Evolutionary conservation across 2,888 invertebrate genomes (phyloP).

Genomic region (Ophioninae sp.): DNA sequence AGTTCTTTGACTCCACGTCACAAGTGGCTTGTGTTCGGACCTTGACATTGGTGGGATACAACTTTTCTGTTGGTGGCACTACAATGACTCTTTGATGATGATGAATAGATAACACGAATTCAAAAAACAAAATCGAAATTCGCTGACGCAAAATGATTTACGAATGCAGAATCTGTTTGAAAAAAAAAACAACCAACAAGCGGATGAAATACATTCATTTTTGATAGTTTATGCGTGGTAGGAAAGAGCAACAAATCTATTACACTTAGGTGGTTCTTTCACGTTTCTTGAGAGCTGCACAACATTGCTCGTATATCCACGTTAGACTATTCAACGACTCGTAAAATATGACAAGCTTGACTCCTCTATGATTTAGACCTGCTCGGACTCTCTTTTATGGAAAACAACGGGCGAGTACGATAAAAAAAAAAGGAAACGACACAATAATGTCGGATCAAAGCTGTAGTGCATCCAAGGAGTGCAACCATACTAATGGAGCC

Average conservation of each 20-base stretch:
- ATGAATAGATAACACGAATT: neutral
- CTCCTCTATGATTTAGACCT: conserved; percentile 48
- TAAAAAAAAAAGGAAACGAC: conserved; percentile 64
- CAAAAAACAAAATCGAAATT: neutral
- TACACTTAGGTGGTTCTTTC: conserved; percentile 11
- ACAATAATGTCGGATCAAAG: conserved; percentile 46
- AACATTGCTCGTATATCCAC: conserved; percentile 49
- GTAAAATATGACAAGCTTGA: conserved; percentile 54
- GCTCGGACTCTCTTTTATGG: conserved; percentile 47
- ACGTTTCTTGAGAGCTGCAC: conserved; percentile 34
- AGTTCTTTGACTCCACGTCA: conserved; percentile 43
- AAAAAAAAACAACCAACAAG: neutral
- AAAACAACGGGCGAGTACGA: conserved; percentile 57
- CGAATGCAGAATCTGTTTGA: neutral
- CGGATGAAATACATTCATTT: conserved; percentile 13
- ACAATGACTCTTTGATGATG: neutral
- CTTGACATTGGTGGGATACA: neutral
- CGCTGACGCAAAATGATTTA: neutral
- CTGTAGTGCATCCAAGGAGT: conserved; percentile 61
- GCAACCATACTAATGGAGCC: conserved; percentile 72
- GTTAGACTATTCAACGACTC: conserved; percentile 56
- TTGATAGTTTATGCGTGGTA: neutral
- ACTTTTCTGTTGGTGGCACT: neutral
- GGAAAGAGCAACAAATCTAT: neutral
- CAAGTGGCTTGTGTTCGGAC: neutral